These are phyloP conservation scores for Sphecodes monilicornis DNA, from an alignment of 2,888 invertebrate species.

Conservation along the genomic window DNA sequence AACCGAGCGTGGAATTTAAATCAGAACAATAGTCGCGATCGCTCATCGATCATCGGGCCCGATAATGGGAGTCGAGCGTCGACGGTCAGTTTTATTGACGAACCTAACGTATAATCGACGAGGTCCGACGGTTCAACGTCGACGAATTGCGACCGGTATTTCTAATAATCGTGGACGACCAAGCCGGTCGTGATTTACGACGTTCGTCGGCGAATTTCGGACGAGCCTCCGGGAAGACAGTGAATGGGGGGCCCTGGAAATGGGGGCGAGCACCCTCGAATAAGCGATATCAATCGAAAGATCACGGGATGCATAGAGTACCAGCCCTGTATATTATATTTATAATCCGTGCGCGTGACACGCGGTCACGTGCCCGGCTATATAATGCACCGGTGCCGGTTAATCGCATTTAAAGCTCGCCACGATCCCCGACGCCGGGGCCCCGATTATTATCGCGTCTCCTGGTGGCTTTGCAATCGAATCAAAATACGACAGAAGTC, in stretches of 20 bases:
- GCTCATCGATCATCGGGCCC: constrained; percentile 38
- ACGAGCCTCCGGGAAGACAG: not conserved
- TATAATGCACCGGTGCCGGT: constrained; percentile 67
- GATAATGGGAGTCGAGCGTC: constrained; percentile 38
- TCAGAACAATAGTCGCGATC: constrained; percentile 43
- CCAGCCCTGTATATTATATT: constrained; percentile 80
- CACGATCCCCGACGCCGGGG: constrained; percentile 58
- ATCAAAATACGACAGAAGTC: constrained; percentile 74
- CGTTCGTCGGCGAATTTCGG: constrained; percentile 18
- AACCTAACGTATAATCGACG: constrained; percentile 22
- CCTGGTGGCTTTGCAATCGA: constrained; percentile 77
- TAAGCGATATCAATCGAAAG: constrained; percentile 59
- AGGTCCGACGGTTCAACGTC: not conserved
- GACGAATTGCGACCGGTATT: constrained; percentile 47
- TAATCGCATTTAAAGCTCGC: constrained; percentile 81
- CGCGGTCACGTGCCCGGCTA: constrained; percentile 80
- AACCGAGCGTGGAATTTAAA: constrained; percentile 52
- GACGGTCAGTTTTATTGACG: constrained; percentile 9
- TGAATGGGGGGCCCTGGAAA: not conserved
- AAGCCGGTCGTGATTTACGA: constrained; percentile 67
- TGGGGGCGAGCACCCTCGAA: constrained; percentile 29
- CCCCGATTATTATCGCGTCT: constrained; percentile 72
- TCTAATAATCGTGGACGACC: constrained; percentile 66
- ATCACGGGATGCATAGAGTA: constrained; percentile 66
- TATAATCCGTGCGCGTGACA: constrained; percentile 83